Evolutionary conservation across 2,797 vertebrate species (phyloP).

Genomic region (Amphiprion clarkii): DNA sequence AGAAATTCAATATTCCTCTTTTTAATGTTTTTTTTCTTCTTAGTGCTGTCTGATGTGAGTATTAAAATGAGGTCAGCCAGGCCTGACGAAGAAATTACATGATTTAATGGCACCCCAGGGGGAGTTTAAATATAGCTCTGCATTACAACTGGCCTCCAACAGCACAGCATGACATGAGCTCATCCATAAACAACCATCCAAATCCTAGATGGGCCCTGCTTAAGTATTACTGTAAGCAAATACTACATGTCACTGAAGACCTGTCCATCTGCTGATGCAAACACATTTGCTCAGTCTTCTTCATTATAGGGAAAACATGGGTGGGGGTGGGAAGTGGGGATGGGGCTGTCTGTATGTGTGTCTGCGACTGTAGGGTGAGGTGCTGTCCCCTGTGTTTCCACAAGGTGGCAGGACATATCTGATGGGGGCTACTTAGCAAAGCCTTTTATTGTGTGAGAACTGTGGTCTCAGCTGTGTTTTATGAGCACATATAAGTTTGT

Average conservation of each 20-base stretch:
- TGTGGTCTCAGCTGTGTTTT: slow-evolving; percentile 5
- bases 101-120: slow-evolving; percentile 87
- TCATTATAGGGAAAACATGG: slow-evolving; percentile 9
- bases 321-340: neutral
- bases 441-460: neutral
- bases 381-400: slow-evolving; percentile 59
- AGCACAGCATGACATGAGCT: slow-evolving; percentile 73
- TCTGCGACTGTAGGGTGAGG: neutral
- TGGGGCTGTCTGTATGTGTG: neutral
- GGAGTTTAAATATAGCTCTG: slow-evolving; percentile 85
- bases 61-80: slow-evolving; percentile 84
- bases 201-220: slow-evolving; percentile 34
- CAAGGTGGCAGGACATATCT: slow-evolving; percentile 74
- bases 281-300: slow-evolving; percentile 23
- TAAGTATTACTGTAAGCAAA: slow-evolving; percentile 34
- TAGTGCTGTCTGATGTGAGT: slow-evolving; percentile 74
- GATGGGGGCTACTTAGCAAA: slow-evolving; percentile 3
- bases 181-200: slow-evolving; percentile 72
- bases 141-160: slow-evolving; percentile 72
- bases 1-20: slow-evolving; percentile 61
- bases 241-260: slow-evolving; percentile 19
- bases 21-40: slow-evolving; percentile 50
- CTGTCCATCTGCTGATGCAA: slow-evolving; percentile 10
- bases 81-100: slow-evolving; percentile 86
- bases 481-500: neutral